Evolutionary conservation across 2,797 vertebrate species (phyloP), one percentile per base, ranked within the genome.

Genomic region (Champsocephalus esox): DNA sequence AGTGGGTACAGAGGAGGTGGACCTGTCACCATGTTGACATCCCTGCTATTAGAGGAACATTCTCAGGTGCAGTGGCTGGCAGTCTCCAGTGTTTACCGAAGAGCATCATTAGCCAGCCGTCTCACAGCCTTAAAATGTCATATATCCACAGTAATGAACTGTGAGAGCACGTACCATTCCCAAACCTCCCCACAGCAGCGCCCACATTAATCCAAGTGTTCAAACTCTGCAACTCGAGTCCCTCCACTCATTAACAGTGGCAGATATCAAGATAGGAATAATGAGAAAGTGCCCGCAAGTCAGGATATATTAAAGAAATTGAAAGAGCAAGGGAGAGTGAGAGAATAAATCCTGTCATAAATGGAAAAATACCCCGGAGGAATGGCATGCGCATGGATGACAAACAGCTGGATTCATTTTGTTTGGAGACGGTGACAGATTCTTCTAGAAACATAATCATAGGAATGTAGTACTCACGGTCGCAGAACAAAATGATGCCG

Each of bases 211-310:
- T 96, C 94, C 92, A 93, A 88, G 85, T 65, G 80, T 83, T 92
- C 88, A 91, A 88, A 93, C 90, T 91, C 80, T 70, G 84, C 85
- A 82, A 83, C 91, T 87, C 16, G 41, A 85, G 91, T 95, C 94
- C 93, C 94, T 91, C 88, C 84, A 87, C 94, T 95, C 94, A 95
- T 95, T 96, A 95, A 93, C 92, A 85, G 79, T 94, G 94, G 92
- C 94, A 95, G 92, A 92, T 93, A 93, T 94, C 92, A 94, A 90
- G 93, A 94, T 94, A 89, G 92, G 91, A 94, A 95, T 96, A 95
- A 95, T 95, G 94, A 95, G 95, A 83, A 92, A 92, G 88, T 93
- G 92, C 93, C 94, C 83, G 86, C 92, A 87, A 95, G 93, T 94
- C 94, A 94, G 88, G 86, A 90, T 91, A 91, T 90, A 92, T 93